These are phyloP conservation scores for Hecatera dysodea DNA, from an alignment of 2,888 invertebrate genomes.

Conservation along the genomic window DNA sequence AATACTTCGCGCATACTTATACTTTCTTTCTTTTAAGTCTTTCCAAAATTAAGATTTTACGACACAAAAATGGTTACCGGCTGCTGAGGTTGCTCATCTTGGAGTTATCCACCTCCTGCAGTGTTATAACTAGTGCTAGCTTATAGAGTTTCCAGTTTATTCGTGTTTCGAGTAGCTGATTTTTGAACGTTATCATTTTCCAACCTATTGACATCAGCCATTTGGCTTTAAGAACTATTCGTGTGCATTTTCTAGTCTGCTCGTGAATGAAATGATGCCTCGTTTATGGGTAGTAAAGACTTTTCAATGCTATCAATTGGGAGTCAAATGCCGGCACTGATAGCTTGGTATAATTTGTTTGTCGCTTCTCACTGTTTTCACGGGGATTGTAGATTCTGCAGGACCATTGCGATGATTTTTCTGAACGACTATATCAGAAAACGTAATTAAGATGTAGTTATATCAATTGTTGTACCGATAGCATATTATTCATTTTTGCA, in stretches of 20 bases:
- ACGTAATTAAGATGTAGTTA: background rate
- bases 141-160: background rate
- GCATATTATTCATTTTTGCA: too few species aligned
- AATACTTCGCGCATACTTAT: conserved; percentile 75
- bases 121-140: conserved; percentile 21
- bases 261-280: conserved; percentile 22
- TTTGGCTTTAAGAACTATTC: conserved; percentile 14
- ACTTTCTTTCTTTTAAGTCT: conserved; percentile 69
- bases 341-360: background rate
- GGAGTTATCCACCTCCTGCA: conserved; percentile 33
- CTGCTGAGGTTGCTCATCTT: conserved; percentile 46
- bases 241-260: conserved; percentile 26
- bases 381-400: background rate
- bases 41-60: conserved; percentile 70
- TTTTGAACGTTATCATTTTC: conserved; percentile 27
- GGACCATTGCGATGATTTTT: background rate
- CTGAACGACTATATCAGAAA: background rate
- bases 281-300: conserved; percentile 6
- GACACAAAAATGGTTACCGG: conserved; percentile 58
- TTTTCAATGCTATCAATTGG: conserved; percentile 12
- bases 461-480: too few species aligned
- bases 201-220: conserved; percentile 15
- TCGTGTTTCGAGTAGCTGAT: background rate
- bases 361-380: background rate
- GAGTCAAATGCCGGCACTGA: background rate